Evolutionary conservation across 2,113 vertebrate species (phyloP), one percentile per base, ranked within the genome.

Genomic region (Motacilla alba): DNA sequence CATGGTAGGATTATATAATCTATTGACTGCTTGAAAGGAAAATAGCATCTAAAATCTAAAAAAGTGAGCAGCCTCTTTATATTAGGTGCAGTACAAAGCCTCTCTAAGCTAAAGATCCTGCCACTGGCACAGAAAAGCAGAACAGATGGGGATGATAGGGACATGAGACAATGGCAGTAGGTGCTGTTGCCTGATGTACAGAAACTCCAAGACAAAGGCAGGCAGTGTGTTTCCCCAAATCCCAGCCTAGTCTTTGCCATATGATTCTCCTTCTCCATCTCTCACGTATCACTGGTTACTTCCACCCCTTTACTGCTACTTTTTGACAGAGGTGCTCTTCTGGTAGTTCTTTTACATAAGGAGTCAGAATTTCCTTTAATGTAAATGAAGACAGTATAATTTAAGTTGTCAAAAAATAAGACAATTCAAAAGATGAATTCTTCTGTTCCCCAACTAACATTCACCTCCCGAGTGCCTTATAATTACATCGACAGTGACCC

Each of bases 391-490:
- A 77, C 64, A 80, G 52, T 80, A 95, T 95, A 76, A 96, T 94
- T 86, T 83, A 66, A 58, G 75, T 89, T 97, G 87, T 85, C 87
- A 95, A 94, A 96, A 95, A 67, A 83, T 31, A 89, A 49, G 69
- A 90, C 73, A 72, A 55, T 91, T 94, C 66, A 87, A 68, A 96
- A 95, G 93, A 91, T 80, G 69, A 92, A 93, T 97, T 80, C 44
- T 47, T 72, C 58, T 72, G 46, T 66, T 97, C 46, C 56, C 28
- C 69, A 93, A 44, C 73, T 87, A 94, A 87, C 60, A 77, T 83
- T 96, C 94, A 97, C 84, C 93, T 95, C 82, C 62, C 89, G 81
- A 96, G 90, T 94, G 91, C 82, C 84, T 81, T 87, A 81, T 95
- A 94, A 97, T 97, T 95, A 76, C 47, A 81, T 72, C 0, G 1